phyloP scores from a whole-genome alignment of 2,888 invertebrate genomes.

The Athalia circularis region DNA sequence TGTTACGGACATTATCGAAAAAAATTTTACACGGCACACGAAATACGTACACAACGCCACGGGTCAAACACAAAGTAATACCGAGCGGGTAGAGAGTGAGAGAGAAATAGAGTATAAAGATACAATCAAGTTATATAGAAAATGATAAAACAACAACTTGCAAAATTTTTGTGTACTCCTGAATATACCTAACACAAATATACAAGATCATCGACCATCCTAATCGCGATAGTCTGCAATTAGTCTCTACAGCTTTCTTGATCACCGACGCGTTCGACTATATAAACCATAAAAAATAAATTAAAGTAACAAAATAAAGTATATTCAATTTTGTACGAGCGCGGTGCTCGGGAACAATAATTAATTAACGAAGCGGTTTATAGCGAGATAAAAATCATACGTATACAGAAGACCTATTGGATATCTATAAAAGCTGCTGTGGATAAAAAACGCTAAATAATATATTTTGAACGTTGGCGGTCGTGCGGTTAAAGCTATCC shows the following conservation, averaged over 20 bases:
- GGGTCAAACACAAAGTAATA: conserved; percentile 66
- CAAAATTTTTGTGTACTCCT: conserved; percentile 52
- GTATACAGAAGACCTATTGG: conserved; percentile 30
- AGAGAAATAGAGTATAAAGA: conserved; percentile 51
- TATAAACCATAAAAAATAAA: conserved; percentile 47
- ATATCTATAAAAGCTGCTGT: conserved; percentile 7
- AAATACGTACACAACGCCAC: conserved; percentile 57
- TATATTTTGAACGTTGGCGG: conserved; percentile 28
- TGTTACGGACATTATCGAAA: not conserved
- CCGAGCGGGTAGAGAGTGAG: conserved; percentile 78
- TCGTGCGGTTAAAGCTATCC: conserved; percentile 5
- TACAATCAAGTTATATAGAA: conserved; percentile 48
- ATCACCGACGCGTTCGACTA: too few species aligned
- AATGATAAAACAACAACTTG: conserved; percentile 51
- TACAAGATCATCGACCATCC: not conserved
- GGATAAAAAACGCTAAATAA: not conserved
- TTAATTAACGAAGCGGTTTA: conserved; percentile 6
- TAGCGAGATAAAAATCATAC: conserved; percentile 7
- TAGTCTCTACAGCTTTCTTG: too few species aligned
- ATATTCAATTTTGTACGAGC: conserved; percentile 53
- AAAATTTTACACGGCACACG: conserved; percentile 37
- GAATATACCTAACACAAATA: conserved; percentile 9
- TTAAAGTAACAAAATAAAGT: conserved; percentile 60
- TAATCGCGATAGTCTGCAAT: not conserved
- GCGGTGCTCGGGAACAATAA: not conserved